Percentiles rank a stretch among this genome's conserved stretches.
Conservation (phyloP, 1,140 invertebrate genomes). For the Antheraea mylitta region DNA sequence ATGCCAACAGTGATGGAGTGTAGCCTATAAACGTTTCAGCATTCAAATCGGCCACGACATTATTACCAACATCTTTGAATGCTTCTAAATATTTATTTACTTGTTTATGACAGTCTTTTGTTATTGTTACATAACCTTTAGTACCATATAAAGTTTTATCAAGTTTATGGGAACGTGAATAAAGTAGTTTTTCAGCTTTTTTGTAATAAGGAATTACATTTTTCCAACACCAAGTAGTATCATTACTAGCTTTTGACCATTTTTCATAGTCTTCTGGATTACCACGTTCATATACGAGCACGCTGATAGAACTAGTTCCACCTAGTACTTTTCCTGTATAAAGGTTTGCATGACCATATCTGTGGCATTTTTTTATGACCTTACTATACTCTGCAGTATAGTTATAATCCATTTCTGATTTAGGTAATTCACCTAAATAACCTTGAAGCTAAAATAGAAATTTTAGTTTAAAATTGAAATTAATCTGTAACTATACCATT, state of each 20-base stretch:
- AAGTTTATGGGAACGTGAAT: constrained; percentile 22
- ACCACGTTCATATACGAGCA: constrained; percentile 87
- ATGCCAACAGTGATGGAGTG: constrained; percentile 82
- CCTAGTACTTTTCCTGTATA: constrained; percentile 79
- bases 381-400: constrained; percentile 21
- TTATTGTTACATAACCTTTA: constrained; percentile 32
- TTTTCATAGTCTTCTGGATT: constrained; percentile 84
- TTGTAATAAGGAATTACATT: constrained; percentile 50
- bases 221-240: constrained; percentile 81
- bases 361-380: constrained; percentile 13
- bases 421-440: background rate
- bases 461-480: too few relatives aligned
- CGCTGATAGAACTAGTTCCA: constrained; percentile 85
- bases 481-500: too few relatives aligned
- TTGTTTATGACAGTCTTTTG: constrained; percentile 18
- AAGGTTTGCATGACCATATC: constrained; percentile 8
- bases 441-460: constrained; percentile 3
- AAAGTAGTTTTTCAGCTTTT: constrained; percentile 38
- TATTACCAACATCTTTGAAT: constrained; percentile 36
- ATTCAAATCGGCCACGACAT: constrained; percentile 81
- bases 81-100: constrained; percentile 28
- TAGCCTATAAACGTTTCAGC: constrained; percentile 84
- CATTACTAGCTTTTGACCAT: constrained; percentile 81
- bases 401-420: constrained; percentile 25
- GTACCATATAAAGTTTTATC: constrained; percentile 27